Evolutionary conservation across 2,113 vertebrate species (phyloP).

Genomic region (Ellobius talpinus): DNA sequence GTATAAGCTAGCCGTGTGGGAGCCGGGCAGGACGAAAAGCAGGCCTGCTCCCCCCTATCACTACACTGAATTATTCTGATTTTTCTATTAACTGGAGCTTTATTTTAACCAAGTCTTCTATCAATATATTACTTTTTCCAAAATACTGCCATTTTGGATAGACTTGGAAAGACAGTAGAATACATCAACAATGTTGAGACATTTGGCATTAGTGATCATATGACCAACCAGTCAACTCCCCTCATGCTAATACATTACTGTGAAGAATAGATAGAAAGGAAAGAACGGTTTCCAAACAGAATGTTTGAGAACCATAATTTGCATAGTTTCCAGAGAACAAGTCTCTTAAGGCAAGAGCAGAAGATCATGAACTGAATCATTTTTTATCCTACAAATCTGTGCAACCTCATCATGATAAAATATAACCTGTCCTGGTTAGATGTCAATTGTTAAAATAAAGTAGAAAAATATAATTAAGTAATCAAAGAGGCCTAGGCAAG

Average conservation of each 20-base stretch:
- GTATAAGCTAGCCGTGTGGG: too few relatives aligned
- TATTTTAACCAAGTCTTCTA: conserved; percentile 16
- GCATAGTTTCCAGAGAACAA: conserved; percentile 50
- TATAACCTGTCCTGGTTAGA: conserved; percentile 60
- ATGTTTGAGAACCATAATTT: conserved; percentile 54
- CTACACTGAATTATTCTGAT: conserved; percentile 19
- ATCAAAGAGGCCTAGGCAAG: conserved; percentile 49
- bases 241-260: neutral
- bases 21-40: too few relatives aligned
- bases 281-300: conserved; percentile 26
- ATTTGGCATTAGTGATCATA: neutral
- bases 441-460: conserved; percentile 76
- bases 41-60: too few relatives aligned
- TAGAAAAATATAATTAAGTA: conserved; percentile 77
- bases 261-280: neutral
- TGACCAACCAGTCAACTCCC: neutral
- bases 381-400: neutral
- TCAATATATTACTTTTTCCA: neutral
- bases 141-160: neutral
- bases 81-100: neutral
- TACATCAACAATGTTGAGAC: neutral
- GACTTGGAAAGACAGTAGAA: neutral
- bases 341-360: conserved; percentile 34
- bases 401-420: conserved; percentile 62
- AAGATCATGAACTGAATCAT: conserved; percentile 57